Base-by-base conservation (phyloP, 2,888 invertebrate species). In the Orthonychiurus folsomi region DNA sequence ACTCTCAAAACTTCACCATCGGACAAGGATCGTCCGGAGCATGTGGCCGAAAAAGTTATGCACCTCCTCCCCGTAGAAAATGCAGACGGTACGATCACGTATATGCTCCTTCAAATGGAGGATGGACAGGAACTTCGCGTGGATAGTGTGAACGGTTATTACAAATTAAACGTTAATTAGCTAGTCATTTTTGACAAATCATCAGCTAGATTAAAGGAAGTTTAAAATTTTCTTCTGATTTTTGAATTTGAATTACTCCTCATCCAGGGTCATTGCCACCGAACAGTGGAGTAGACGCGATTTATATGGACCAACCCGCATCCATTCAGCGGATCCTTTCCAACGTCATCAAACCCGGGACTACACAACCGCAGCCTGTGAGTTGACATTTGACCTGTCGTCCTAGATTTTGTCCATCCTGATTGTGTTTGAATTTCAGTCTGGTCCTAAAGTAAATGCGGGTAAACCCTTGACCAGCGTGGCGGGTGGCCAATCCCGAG, bases 41-140 rank as follows among this genome's bases (percentile, higher is more conserved):
- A n/a, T 1, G 56, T 27, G 1, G 59, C 59, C 20, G 66, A 68
- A 47, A 63, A 67, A 28, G 63, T 70, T 20, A 66, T 68, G 2
- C 70, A 70, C 54, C 59, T 70, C n/a, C 67, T 70, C 23, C 70
- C 70, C 1, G 66, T 70, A 3, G 68, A 70, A 50, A 68, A 68
- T 50, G 55, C 63, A 1, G 70, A 70, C 50, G 70, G 70, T 12
- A 63, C 67, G 1, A 62, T 68, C 0, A 64, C 68, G 1, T 70
- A 68, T 62, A 68, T 70, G 70, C 52, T 70, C 20, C 20, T 56
- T 26, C 56, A 56, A 9, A 27, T 56, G 56, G 56, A 56, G 9
- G 56, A 56, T 3, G 20, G 5, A n/a, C 20, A 20, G 5, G 56
- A 27, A 9, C 5, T 56, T 18, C 3, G 28, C 5, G 20, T 56